phyloP scores from a whole-genome alignment of 1,140 invertebrate species.

The silkworm (Bombyx mori) region DNA sequence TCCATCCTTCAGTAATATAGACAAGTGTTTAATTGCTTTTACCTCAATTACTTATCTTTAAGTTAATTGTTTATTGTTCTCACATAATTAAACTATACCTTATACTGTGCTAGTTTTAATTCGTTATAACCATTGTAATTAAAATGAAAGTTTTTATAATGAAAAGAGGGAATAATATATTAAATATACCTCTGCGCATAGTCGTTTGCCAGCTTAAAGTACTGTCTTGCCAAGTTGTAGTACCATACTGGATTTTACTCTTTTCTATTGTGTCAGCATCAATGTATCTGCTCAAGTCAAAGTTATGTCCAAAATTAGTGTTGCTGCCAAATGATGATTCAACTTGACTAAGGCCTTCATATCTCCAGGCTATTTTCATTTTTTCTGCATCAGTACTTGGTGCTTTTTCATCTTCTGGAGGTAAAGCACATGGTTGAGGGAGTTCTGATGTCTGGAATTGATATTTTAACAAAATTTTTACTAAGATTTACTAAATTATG shows the following conservation, averaged over 20 bases:
- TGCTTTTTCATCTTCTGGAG: conserved; percentile 32
- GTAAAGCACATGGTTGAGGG: conserved; percentile 47
- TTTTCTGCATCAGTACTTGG: conserved; percentile 51
- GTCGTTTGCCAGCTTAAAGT: no score
- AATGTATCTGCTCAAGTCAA: conserved; percentile 84
- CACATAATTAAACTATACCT: no score
- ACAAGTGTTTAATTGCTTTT: no score
- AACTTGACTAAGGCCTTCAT: conserved; percentile 80
- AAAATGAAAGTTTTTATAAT: neutral
- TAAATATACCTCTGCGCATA: neutral
- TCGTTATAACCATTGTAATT: no score
- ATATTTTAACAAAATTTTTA: conserved; percentile 2
- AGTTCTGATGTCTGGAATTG: conserved; percentile 53
- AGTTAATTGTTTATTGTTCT: no score
- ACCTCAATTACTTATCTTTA: no score
- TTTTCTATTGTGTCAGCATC: conserved; percentile 71
- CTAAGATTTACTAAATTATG: no score
- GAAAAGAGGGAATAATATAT: neutral
- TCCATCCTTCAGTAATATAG: no score
- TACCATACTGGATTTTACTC: conserved; percentile 66
- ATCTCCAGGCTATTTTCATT: conserved; percentile 90
- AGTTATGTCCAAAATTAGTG: conserved; percentile 80
- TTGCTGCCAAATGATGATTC: conserved; percentile 71
- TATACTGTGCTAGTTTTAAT: no score
- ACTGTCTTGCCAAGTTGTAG: conserved; percentile 1